Base-by-base conservation (phyloP, 2,888 invertebrate genomes). In the Stratiomys singularior region DNA sequence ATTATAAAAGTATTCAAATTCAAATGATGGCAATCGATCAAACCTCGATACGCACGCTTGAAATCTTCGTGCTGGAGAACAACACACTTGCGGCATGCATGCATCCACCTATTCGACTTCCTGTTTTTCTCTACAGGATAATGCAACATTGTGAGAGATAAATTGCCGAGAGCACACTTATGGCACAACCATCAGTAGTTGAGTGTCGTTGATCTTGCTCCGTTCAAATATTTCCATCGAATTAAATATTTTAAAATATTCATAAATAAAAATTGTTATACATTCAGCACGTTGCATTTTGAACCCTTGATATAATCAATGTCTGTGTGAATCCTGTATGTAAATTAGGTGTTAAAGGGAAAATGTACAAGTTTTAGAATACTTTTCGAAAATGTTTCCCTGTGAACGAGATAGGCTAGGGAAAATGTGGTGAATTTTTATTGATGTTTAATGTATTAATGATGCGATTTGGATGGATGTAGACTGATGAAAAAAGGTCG, bases 381-480 rank as follows among this genome's bases (percentile, higher is more conserved):
- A 37, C 9, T 37, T 37, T 9, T 37, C 37, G 37, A 3, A 5
- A 5, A 9, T 37, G 37, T 37, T 37, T 37, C 9, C 37, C 5
- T 3, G 37, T 37, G 37, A 5, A 37, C 9, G 37, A 37, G 9
- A 9, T 37, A 9, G 37, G 37, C 9, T 37, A 5, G 7, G 18
- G 0, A 37, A 7, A 37, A 23, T 46, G 18, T 18, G 1, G 71
- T 72, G 52, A 56, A 72, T 56, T 72, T 72, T 72, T 72, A 72
- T 72, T 52, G 18, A n/a, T 52, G 28, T 56, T 56, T 72, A 72
- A 72, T 72, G n/a, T 18, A 46, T 56, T 72, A 72, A 72, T 72
- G 71, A 72, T 72, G 71, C 28, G 71, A 72, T 72, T 72, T 56
- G 28, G 23, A 72, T 66, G n/a, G n/a, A n/a, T n/a, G n/a, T n/a